Conservation (phyloP, 1,140 invertebrate species). For the Pissodes strobi region DNA sequence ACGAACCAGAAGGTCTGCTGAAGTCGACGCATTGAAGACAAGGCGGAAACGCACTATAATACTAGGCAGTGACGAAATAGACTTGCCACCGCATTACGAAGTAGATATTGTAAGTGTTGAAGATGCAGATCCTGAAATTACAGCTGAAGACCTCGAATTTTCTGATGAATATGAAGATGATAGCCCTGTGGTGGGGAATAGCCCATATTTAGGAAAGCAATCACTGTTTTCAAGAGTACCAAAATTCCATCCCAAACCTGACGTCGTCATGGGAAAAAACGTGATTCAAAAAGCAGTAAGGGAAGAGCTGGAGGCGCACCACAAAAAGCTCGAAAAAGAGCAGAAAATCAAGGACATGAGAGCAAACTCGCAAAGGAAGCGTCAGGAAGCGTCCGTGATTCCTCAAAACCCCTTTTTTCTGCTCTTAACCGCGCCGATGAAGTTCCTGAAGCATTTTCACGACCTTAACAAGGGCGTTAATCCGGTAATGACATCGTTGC, state of each 20-base stretch:
- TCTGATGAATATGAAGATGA: conserved; percentile 9
- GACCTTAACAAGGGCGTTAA: conserved; percentile 23
- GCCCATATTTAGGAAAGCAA: background rate
- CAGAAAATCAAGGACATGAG: conserved; percentile 25
- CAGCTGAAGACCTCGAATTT: background rate
- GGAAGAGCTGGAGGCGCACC: conserved; percentile 28
- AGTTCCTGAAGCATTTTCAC: conserved; percentile 34
- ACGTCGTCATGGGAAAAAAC: conserved; percentile 17
- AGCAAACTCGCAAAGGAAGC: background rate
- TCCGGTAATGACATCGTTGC: conserved; percentile 36
- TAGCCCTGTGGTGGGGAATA: background rate
- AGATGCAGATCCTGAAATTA: conserved; percentile 18
- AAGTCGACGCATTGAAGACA: no score
- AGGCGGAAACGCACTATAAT: conserved; percentile 26
- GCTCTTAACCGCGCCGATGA: conserved; percentile 38
- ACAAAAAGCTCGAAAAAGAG: conserved; percentile 19
- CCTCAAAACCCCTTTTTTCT: conserved; percentile 34
- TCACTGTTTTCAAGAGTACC: background rate
- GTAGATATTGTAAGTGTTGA: conserved; percentile 23
- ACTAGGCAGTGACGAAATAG: conserved; percentile 33
- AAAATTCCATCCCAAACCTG: background rate
- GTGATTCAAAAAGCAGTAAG: conserved; percentile 32
- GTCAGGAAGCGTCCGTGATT: background rate
- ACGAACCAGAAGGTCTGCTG: background rate
- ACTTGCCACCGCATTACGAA: conserved; percentile 32